A percentile compares a stretch with the other conserved stretches of the same genome.
Evolutionary conservation across 2,888 invertebrate genomes (phyloP).

Genomic region (Caenorhabditis imperialis): DNA sequence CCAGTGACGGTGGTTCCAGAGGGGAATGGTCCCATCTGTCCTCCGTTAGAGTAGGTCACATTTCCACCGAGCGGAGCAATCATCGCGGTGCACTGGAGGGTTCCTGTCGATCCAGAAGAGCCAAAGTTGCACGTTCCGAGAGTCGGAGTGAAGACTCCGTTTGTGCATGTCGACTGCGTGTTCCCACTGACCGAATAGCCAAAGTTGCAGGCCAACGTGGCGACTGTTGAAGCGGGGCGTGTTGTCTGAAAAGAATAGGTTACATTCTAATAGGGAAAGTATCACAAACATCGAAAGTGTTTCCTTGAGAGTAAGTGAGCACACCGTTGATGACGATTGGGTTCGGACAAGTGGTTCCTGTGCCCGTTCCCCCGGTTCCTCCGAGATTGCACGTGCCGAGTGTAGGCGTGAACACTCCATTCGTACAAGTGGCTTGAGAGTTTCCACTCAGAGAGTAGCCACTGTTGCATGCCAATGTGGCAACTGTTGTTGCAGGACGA

Average conservation of each 20-base stretch:
- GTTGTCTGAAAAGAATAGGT: neutral
- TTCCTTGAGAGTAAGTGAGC: constrained; percentile 4
- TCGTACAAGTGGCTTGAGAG: constrained; percentile 21
- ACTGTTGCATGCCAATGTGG: constrained; percentile 56
- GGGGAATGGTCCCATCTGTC: constrained; percentile 56
- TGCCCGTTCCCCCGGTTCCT: neutral
- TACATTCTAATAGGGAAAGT: no score
- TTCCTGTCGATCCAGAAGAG: constrained; percentile 7
- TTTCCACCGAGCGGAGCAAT: constrained; percentile 49
- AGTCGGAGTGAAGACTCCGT: constrained; percentile 2
- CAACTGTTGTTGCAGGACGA: constrained; percentile 11
- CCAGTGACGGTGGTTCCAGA: constrained; percentile 62
- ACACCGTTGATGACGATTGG: neutral
- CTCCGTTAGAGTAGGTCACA: constrained; percentile 49
- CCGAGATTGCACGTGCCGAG: constrained; percentile 45
- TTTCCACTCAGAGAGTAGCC: constrained; percentile 52
- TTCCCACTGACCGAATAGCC: constrained; percentile 11
- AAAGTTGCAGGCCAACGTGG: constrained; percentile 7
- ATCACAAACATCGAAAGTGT: neutral
- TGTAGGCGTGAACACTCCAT: constrained; percentile 37
- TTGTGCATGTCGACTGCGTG: neutral
- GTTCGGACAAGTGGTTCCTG: neutral
- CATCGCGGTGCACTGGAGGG: constrained; percentile 44
- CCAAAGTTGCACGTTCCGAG: constrained; percentile 2
- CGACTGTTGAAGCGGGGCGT: neutral